phyloP scores from a whole-genome alignment of 2,888 invertebrate species.

The Colletes collaris region DNA sequence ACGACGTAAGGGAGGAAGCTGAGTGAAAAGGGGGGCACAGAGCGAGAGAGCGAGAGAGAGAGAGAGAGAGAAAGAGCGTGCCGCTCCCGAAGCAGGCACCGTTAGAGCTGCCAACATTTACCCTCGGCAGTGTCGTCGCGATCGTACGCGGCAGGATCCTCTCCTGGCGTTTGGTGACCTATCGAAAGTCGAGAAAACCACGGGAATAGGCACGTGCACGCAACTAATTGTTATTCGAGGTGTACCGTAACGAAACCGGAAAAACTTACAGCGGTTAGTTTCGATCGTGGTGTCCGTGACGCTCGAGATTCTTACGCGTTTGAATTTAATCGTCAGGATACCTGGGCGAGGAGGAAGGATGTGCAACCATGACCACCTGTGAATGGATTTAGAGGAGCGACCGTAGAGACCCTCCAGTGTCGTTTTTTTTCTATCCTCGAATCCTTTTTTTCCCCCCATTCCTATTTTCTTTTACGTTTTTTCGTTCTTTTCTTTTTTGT shows the following conservation, averaged over 20 bases:
- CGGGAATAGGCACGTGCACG: background rate
- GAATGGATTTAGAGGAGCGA: constrained; percentile 23
- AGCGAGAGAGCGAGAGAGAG: constrained; percentile 35
- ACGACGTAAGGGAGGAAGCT: constrained; percentile 36
- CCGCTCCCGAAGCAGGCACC: constrained; percentile 67
- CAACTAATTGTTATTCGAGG: too few species aligned
- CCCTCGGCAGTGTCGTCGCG: constrained; percentile 48
- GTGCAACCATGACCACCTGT: constrained; percentile 46
- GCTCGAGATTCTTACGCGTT: background rate
- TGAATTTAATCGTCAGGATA: constrained; percentile 1
- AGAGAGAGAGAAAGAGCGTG: constrained; percentile 45
- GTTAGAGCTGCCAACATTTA: constrained; percentile 51
- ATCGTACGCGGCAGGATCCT: constrained; percentile 28
- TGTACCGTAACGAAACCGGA: background rate
- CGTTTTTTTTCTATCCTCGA: too few species aligned
- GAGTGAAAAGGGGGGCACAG: constrained; percentile 34
- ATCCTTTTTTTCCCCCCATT: background rate
- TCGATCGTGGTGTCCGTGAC: background rate
- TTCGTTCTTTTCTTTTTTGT: background rate
- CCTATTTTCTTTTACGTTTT: background rate
- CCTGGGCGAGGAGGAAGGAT: background rate
- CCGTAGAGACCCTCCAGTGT: background rate
- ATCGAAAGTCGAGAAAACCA: constrained; percentile 13
- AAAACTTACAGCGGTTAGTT: background rate
- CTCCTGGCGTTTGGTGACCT: background rate